A percentile compares a stretch with the other conserved stretches of the same genome.
These are phyloP conservation scores for Galaxea fascicularis DNA, from an alignment of 92 coral and sea anemone species.

Conservation along the genomic window DNA sequence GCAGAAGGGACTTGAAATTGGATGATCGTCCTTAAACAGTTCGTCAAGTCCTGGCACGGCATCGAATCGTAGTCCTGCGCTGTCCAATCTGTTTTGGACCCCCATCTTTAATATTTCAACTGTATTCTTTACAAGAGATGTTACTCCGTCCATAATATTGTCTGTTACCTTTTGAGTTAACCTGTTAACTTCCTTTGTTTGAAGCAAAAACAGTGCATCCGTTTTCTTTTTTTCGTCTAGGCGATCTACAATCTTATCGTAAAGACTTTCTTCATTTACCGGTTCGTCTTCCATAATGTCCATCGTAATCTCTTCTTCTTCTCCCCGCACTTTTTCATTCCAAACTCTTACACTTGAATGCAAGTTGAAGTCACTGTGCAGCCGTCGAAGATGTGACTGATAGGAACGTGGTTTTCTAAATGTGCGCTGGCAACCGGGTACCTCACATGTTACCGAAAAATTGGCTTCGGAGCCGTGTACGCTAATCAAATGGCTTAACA, in stretches of 20 bases:
- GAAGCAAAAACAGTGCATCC: slow-evolving; percentile 48
- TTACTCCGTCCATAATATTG: slow-evolving; percentile 62
- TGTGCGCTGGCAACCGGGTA: too few relatives aligned
- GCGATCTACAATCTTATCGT: slow-evolving; percentile 4
- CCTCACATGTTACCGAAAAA: too few relatives aligned
- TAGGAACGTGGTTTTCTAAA: too few relatives aligned
- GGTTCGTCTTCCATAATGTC: slow-evolving; percentile 16
- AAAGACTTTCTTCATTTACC: slow-evolving; percentile 6
- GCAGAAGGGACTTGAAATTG: slow-evolving; percentile 65
- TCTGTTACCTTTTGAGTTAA: slow-evolving; percentile 66
- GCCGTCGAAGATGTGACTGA: too few relatives aligned
- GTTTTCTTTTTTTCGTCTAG: slow-evolving; percentile 13
- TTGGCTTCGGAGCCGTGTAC: too few relatives aligned
- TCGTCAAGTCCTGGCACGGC: slow-evolving; percentile 67
- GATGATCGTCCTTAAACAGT: slow-evolving; percentile 64
- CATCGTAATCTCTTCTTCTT: not conserved
- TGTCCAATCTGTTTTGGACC: slow-evolving; percentile 56
- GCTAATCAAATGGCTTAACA: too few relatives aligned
- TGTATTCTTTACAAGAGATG: slow-evolving; percentile 55
- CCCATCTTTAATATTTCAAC: slow-evolving; percentile 49
- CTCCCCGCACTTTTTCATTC: too few relatives aligned
- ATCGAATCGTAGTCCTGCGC: slow-evolving; percentile 57
- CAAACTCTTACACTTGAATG: too few relatives aligned
- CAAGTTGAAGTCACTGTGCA: too few relatives aligned
- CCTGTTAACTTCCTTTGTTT: too few relatives aligned